A percentile compares a stretch with the other conserved stretches of the same genome.
phyloP scores from a whole-genome alignment of 2,113 vertebrate genomes.

The Passer montanus region DNA sequence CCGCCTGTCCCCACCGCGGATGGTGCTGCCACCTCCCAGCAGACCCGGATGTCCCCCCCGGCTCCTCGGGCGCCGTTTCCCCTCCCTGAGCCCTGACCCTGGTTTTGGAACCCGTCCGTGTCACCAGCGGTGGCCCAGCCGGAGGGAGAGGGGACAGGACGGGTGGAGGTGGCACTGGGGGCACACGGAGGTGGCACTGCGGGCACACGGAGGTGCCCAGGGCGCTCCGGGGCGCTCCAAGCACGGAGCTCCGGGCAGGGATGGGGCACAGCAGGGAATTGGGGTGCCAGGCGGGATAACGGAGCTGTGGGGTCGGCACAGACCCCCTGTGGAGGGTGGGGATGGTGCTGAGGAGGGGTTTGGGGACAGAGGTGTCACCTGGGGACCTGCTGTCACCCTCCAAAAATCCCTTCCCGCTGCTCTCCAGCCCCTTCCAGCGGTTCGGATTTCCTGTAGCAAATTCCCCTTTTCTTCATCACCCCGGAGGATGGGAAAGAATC shows the following conservation, averaged over 20 bases:
- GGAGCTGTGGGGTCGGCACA: background rate
- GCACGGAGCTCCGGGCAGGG: conserved; percentile 22
- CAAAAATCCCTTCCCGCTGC: background rate
- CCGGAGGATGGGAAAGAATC: background rate
- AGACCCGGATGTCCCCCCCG: background rate
- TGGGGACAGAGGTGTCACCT: background rate
- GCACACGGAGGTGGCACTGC: background rate
- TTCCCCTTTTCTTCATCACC: background rate
- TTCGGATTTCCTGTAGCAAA: background rate
- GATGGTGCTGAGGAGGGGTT: background rate
- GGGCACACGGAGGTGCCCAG: background rate
- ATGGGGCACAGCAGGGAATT: background rate
- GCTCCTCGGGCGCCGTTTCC: background rate
- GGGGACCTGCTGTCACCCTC: background rate
- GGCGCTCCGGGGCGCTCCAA: background rate
- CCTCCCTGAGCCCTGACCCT: background rate
- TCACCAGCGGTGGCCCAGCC: background rate
- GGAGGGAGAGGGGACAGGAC: background rate
- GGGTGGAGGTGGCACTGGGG: background rate
- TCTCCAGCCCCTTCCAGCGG: background rate
- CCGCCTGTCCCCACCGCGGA: fast-evolving
- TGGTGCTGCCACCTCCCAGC: background rate
- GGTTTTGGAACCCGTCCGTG: background rate
- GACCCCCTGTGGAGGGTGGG: background rate
- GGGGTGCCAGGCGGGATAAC: background rate